Conservation (phyloP, 2,797 vertebrate genomes). For the Lacerta bilineata region DNA sequence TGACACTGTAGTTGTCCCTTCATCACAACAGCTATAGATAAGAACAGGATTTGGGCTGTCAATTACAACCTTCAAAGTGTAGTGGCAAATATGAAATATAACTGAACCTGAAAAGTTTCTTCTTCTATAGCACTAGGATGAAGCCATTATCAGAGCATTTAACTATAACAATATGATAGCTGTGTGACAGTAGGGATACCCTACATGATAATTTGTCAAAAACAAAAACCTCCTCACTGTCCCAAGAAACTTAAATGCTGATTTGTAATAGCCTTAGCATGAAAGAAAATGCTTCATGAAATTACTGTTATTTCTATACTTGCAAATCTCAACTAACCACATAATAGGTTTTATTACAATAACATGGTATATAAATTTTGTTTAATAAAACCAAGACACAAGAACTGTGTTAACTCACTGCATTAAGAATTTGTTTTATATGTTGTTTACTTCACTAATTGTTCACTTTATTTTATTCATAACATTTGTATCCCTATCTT, state of each 20-base stretch:
- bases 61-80: conserved; percentile 1
- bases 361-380: too few species aligned
- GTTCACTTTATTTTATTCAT: not conserved
- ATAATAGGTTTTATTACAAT: too few species aligned
- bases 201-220: not conserved
- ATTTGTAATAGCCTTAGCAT: not conserved
- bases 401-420: not conserved
- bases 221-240: not conserved
- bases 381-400: not conserved
- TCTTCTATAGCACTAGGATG: not conserved
- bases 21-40: not conserved
- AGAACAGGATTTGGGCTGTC: not conserved
- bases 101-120: not conserved
- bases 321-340: not conserved
- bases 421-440: not conserved
- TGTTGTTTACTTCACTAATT: not conserved
- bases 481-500: not conserved
- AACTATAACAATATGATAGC: not conserved
- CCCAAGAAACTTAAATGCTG: not conserved
- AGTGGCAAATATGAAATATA: not conserved
- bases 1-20: not conserved
- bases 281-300: not conserved
- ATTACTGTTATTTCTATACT: not conserved
- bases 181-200: not conserved
- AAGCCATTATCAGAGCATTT: not conserved